Conservation (phyloP, 2,797 vertebrate genomes). For the Macrochelys suwanniensis region DNA sequence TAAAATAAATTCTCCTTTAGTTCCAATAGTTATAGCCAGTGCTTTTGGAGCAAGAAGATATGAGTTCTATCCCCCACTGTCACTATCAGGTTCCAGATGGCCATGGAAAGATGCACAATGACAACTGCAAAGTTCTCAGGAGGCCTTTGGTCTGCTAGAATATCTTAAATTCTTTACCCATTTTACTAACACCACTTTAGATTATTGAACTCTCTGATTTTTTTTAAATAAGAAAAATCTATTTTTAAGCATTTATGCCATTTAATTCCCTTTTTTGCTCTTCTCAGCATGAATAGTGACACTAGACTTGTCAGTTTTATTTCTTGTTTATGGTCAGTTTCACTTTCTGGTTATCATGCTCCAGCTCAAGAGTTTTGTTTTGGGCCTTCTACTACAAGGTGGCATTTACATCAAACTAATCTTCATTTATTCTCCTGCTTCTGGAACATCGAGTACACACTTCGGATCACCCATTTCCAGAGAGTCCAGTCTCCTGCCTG, state of each 20-base stretch:
- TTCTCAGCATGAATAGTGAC: background rate
- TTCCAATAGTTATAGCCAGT: background rate
- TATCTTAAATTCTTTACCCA: background rate
- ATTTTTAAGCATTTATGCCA: background rate
- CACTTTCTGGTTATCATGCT: background rate
- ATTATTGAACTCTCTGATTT: background rate
- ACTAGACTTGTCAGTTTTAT: background rate
- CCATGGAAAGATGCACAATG: background rate
- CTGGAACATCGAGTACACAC: background rate
- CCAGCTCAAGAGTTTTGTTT: background rate
- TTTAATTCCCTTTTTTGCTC: background rate
- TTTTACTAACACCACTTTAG: background rate
- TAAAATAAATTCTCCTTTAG: background rate
- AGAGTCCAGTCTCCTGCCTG: background rate
- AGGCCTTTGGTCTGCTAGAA: background rate
- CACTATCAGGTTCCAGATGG: background rate
- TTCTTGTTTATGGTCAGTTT: constrained; percentile 21
- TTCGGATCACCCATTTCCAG: background rate
- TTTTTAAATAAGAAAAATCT: background rate
- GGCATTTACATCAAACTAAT: background rate
- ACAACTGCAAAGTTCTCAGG: background rate
- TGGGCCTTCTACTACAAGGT: background rate
- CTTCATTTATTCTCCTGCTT: background rate
- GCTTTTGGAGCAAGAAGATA: background rate
- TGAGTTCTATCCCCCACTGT: background rate